These are phyloP conservation scores for Aphaenogaster ashmeadi DNA, from an alignment of 1,140 invertebrate genomes.

Conservation along the genomic window DNA sequence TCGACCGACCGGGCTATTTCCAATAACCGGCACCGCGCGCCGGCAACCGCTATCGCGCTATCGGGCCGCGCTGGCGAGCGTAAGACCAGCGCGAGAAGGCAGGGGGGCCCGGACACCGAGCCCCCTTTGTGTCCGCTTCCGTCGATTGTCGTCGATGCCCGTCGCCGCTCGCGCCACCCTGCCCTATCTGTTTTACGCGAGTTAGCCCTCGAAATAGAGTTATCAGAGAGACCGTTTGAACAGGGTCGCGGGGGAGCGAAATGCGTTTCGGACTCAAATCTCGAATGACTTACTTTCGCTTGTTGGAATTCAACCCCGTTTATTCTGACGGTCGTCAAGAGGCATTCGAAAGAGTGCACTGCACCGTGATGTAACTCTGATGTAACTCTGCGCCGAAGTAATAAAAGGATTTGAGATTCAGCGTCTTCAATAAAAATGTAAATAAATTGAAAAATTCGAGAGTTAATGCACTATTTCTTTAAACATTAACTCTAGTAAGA, in stretches of 20 bases:
- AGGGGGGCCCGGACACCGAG: not conserved
- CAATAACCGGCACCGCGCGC: slow-evolving; percentile 69
- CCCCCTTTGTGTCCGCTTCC: slow-evolving; percentile 61
- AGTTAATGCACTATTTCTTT: not conserved
- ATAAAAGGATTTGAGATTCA: not conserved
- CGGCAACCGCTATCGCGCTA: slow-evolving; percentile 72
- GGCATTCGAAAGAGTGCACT: not conserved
- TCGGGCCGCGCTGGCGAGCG: slow-evolving; percentile 43
- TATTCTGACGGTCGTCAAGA: not conserved
- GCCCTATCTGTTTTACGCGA: slow-evolving; percentile 54
- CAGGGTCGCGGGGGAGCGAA: not conserved
- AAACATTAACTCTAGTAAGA: not conserved
- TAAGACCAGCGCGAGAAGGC: slow-evolving; percentile 48
- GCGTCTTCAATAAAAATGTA: not conserved
- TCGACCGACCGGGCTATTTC: slow-evolving; percentile 78
- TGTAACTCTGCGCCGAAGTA: not conserved
- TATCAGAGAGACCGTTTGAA: slow-evolving; percentile 31
- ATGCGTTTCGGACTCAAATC: not conserved
- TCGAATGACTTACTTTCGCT: not conserved
- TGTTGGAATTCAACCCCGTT: not conserved
- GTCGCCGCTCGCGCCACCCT: slow-evolving; percentile 13
- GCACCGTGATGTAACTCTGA: not conserved
- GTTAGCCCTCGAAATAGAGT: slow-evolving; percentile 32
- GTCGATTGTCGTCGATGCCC: slow-evolving; percentile 42
- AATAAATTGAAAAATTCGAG: not conserved